phyloP scores from a whole-genome alignment of 2,888 invertebrate genomes.

The Congeria kusceri region DNA sequence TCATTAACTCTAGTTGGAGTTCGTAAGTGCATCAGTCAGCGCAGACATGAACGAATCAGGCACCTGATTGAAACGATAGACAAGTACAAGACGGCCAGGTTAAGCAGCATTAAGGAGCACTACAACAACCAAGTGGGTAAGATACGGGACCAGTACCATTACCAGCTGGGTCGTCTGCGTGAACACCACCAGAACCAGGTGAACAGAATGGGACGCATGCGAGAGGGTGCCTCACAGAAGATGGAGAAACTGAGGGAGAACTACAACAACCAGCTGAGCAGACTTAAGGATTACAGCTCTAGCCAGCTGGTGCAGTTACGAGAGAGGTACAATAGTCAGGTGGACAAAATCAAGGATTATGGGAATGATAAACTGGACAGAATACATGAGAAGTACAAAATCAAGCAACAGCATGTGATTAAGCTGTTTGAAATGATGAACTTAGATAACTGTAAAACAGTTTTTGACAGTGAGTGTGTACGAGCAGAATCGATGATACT shows the following conservation, averaged over 20 bases:
- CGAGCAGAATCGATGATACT: conserved; percentile 91
- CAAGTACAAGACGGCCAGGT: conserved; percentile 80
- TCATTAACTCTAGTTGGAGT: conserved; percentile 88
- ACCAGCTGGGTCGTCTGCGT: conserved; percentile 90
- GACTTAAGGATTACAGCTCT: conserved; percentile 96
- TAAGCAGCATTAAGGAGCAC: conserved; percentile 80
- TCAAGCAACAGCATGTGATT: conserved; percentile 97
- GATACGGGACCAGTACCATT: conserved; percentile 80
- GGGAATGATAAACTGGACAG: conserved; percentile 96
- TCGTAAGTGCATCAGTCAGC: conserved; percentile 76
- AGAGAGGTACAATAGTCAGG: conserved; percentile 97
- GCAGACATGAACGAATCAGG: conserved; percentile 84
- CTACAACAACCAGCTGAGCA: conserved; percentile 94
- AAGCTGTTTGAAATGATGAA: conserved; percentile 97
- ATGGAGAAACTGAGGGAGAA: conserved; percentile 97
- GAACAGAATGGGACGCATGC: conserved; percentile 93
- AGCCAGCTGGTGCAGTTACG: conserved; percentile 96
- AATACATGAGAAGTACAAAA: conserved; percentile 96
- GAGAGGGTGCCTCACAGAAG: conserved; percentile 96
- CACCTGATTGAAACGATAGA: conserved; percentile 86
- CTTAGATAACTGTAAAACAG: conserved; percentile 93
- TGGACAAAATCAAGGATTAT: conserved; percentile 97
- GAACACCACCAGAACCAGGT: conserved; percentile 92
- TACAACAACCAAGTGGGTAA: conserved; percentile 80
- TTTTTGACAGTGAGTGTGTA: conserved; percentile 87